Base-by-base conservation (phyloP, 37 sponge, comb jelly and placozoan genomes). In the Ephydatia muelleri region DNA sequence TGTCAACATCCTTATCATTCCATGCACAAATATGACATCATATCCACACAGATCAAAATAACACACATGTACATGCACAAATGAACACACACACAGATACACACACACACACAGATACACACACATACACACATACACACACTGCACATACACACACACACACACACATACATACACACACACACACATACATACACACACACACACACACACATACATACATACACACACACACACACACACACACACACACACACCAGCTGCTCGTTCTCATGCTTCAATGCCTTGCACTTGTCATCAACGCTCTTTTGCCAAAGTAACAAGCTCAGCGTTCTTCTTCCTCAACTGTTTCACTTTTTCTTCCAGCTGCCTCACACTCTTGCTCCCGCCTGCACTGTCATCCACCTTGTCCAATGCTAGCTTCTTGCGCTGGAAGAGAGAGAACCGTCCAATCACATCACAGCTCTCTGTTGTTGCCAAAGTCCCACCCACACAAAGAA, bases 291-390 rank as follows among this genome's bases (percentile, higher is more conserved):
- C 65, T 82, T 84, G 16, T 90, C 91, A 64, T 94, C 91, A 48
- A 94, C 57, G 70, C 84, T 76, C 82, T n/a, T 87, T 90, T 27
- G 85, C 87, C 64, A 94, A 75, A 2, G 80, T 36, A 31, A 82
- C 72, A 23, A 94, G 86, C 21, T 94, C 94, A 73, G 91, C 87
- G 67, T 94, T 94, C 37, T 88, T 84, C 78, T 84, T 84, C 21
- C 94, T 73, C 21, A 89, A 65, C 71, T 81, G 78, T 76, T 84
- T 83, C 73, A 89, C 28, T 74, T 88, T 90, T 69, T 87, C 83
- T 67, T 87, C 91, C 22, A 38, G 34, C 26, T 48, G 82, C 28
- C 80, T 86, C 4, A 35, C 27, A 25, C 76, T 67, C 26, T 35
- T 47, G 11, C 49, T 68, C 36, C 70, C 82, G 22, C 80, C 82